Conservation (phyloP, 1,140 invertebrate genomes). For the Drosophila athabasca region DNA sequence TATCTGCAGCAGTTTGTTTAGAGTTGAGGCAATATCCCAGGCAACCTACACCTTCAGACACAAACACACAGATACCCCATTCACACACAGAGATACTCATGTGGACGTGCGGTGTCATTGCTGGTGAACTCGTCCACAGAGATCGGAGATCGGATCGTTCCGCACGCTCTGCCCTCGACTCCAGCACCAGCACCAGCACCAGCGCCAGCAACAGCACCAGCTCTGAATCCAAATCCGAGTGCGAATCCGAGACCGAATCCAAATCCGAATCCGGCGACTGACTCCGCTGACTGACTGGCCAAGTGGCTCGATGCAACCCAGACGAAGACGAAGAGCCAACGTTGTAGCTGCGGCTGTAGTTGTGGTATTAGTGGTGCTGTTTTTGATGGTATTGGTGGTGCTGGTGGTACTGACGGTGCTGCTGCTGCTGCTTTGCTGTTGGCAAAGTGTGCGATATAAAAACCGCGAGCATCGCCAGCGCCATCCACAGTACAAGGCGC, state of each 20-base stretch:
- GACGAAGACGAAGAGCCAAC: conserved; percentile 44
- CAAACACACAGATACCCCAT: conserved; percentile 15
- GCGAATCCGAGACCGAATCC: conserved; percentile 29
- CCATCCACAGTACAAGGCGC: conserved; percentile 73
- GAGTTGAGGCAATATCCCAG: conserved; percentile 37
- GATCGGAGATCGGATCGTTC: conserved; percentile 23
- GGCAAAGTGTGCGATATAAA: conserved; percentile 54
- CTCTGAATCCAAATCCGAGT: conserved; percentile 19
- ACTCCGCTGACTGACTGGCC: conserved; percentile 48
- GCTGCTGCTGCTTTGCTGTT: conserved; percentile 23
- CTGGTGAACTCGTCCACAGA: conserved; percentile 58
- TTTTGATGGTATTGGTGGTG: conserved; percentile 4
- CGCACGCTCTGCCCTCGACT: conserved; percentile 46
- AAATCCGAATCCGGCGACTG: conserved; percentile 22
- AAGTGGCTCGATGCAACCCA: conserved; percentile 69
- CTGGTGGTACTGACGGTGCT: conserved; percentile 5
- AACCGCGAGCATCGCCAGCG: conserved; percentile 66
- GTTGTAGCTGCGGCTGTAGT: not conserved
- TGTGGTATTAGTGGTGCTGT: conserved; percentile 6
- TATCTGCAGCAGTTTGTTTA: conserved; percentile 23
- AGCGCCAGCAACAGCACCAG: conserved; percentile 21
- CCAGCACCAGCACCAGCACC: conserved; percentile 1
- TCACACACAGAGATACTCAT: not conserved
- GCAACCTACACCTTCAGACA: conserved; percentile 71
- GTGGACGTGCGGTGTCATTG: conserved; percentile 58